Conservation (phyloP, 1,140 invertebrate genomes). For the Micrasema longulum region DNA sequence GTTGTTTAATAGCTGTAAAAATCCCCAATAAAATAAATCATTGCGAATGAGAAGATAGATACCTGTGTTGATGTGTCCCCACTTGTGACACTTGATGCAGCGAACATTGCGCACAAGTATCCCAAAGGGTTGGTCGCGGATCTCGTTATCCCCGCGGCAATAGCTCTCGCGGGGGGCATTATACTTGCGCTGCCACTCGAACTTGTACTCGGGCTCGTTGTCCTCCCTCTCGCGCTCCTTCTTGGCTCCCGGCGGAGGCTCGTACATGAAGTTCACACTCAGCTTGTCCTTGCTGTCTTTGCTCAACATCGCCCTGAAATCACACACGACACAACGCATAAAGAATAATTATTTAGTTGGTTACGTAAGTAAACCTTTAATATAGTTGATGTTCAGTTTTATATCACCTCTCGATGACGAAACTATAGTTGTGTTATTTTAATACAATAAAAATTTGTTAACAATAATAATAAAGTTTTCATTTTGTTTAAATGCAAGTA, state of each 20-base stretch:
- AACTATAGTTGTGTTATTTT: no score
- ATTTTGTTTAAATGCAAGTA: no score
- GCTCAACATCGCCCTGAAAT: conserved; percentile 88
- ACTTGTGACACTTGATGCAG: conserved; percentile 99
- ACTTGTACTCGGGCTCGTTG: conserved; percentile 96
- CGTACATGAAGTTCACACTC: conserved; percentile 99
- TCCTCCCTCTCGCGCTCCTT: conserved; percentile 92
- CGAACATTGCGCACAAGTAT: conserved; percentile 97
- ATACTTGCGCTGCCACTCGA: conserved; percentile 99
- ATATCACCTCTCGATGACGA: no score
- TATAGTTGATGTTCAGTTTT: no score
- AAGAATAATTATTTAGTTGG: no score
- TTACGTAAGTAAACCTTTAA: no score
- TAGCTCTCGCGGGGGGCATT: conserved; percentile 98
- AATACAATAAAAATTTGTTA: no score
- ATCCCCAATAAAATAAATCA: no score
- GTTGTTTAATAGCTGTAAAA: no score
- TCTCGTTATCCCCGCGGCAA: conserved; percentile 95
- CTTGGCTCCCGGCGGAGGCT: conserved; percentile 97
- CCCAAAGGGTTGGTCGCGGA: conserved; percentile 98
- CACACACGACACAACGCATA: no score
- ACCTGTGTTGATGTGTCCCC: conserved; percentile 99
- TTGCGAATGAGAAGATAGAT: no score
- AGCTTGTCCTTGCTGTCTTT: conserved; percentile 99
- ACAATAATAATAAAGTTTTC: no score